A percentile compares a stretch with the other conserved stretches of the same genome.
These are phyloP conservation scores for Drosophila dunni DNA, from an alignment of 1,140 invertebrate genomes.

Conservation along the genomic window DNA sequence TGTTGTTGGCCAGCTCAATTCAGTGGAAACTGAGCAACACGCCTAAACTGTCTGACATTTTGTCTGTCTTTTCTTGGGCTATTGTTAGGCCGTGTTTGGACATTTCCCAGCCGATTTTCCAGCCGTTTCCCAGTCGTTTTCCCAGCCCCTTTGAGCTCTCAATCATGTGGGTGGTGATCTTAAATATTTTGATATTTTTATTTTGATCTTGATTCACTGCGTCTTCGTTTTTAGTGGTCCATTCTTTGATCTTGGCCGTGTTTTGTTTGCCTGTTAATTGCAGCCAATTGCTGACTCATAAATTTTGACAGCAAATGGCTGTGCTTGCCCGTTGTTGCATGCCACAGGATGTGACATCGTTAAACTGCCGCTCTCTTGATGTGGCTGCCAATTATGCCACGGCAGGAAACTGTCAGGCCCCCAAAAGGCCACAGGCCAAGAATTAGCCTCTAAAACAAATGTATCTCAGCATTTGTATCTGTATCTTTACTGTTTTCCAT, in stretches of 20 bases:
- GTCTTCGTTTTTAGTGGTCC: background rate
- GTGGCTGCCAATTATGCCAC: conserved; percentile 61
- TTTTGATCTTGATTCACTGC: background rate
- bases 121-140: conserved; percentile 7
- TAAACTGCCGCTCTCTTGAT: conserved; percentile 66
- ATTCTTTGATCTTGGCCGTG: conserved; percentile 39
- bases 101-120: conserved; percentile 3
- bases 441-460: conserved; percentile 50
- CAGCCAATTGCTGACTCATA: conserved; percentile 70
- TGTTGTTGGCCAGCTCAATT: conserved; percentile 32
- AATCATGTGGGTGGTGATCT: conserved; percentile 56
- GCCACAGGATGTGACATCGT: conserved; percentile 75
- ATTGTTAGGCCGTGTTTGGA: background rate
- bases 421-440: background rate
- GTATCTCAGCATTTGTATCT: conserved; percentile 52
- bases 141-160: conserved; percentile 45
- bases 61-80: conserved; percentile 34
- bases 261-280: conserved; percentile 44
- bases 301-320: conserved; percentile 75
- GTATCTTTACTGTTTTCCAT: conserved; percentile 26
- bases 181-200: background rate
- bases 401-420: conserved; percentile 62
- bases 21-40: conserved; percentile 42
- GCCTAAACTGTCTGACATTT: conserved; percentile 47
- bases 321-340: conserved; percentile 26